Percentiles rank a stretch among this genome's conserved stretches.
phyloP scores from a whole-genome alignment of 2,113 vertebrate species.

The Fulmarus glacialis region DNA sequence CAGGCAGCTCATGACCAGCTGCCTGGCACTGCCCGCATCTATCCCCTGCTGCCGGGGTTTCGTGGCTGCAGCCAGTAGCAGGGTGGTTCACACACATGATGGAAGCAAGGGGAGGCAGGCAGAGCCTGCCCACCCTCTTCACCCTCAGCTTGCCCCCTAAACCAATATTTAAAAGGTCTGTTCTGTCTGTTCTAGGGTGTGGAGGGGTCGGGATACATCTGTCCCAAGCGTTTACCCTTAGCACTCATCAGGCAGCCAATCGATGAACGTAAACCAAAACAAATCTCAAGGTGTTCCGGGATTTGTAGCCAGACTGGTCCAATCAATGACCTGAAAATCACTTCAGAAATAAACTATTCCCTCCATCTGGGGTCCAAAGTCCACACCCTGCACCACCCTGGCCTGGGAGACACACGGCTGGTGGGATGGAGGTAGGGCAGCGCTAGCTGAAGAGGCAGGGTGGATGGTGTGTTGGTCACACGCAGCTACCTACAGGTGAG shows the following conservation, averaged over 20 bases:
- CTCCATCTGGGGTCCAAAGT: background rate
- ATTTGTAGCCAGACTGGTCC: background rate
- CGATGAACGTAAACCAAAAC: background rate
- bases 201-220: accelerated
- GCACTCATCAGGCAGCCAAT: background rate
- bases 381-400: too few relatives aligned
- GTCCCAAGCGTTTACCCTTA: background rate
- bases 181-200: background rate
- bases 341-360: background rate
- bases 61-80: background rate
- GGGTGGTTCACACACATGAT: accelerated
- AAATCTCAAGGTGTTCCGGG: background rate
- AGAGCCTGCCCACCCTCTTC: background rate
- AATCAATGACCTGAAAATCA: background rate
- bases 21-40: background rate
- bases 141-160: background rate
- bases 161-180: background rate
- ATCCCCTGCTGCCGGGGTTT: background rate
- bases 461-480: background rate
- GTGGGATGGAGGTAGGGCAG: background rate
- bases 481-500: background rate
- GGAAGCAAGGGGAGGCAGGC: background rate
- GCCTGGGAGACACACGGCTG: background rate
- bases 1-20: background rate
- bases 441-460: background rate